A percentile compares a stretch with the other conserved stretches of the same genome.
Conservation (phyloP, 2,888 invertebrate species). For the Ormyrus nitidulus region DNA sequence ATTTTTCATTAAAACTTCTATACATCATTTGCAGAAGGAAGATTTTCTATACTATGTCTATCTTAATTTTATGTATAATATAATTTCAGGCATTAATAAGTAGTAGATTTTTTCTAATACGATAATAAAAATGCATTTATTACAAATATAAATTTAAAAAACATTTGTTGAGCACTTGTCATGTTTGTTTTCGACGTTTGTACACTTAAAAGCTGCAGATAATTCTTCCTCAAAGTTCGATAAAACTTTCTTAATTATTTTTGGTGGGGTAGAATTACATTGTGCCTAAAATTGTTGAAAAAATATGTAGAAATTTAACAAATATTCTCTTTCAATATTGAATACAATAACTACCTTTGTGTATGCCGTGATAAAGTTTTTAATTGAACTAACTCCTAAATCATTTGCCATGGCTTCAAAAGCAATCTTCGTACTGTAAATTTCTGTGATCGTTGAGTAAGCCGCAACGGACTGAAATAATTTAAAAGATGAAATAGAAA, state of each 20-base stretch:
- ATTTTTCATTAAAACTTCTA: no score
- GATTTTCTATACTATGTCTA: no score
- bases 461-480: constrained; percentile 18
- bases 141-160: background rate
- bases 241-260: constrained; percentile 18
- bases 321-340: background rate
- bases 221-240: constrained; percentile 10
- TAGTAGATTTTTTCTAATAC: no score
- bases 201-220: background rate
- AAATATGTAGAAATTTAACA: background rate
- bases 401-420: constrained; percentile 13
- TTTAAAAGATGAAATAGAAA: background rate
- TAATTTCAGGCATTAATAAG: no score
- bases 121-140: background rate
- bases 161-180: background rate
- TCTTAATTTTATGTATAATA: no score
- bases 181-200: background rate
- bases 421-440: constrained; percentile 26
- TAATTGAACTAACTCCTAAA: background rate
- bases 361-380: constrained; percentile 15
- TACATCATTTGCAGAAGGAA: no score
- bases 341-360: background rate
- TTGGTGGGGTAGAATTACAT: background rate
- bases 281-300: constrained; percentile 1
- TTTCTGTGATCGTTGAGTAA: constrained; percentile 29